Base-by-base conservation (phyloP, 2,797 vertebrate genomes). In the Enteromius treurensis region DNA sequence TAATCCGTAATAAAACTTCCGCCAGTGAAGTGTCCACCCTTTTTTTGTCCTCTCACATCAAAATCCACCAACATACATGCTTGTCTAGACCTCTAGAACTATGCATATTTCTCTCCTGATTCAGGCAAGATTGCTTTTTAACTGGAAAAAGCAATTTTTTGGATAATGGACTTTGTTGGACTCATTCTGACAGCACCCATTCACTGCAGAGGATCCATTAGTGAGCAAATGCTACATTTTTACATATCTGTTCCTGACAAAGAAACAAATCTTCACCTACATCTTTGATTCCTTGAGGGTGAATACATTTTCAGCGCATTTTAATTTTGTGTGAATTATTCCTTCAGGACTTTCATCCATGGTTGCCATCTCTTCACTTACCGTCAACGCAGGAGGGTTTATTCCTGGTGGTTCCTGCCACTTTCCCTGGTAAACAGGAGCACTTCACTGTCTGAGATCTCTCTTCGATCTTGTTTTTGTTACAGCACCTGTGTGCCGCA, bases 381-480 rank as follows among this genome's bases (percentile, higher is more conserved):
- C 98, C 97, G 40, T 99, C 98, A 1, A 99, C 97, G 91, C 98
- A 99, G 58, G 98, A 99, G 84, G 98, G 98, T 93, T 96, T 95
- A 93, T 98, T 98, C 91, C 97, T 94, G 79, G 98, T 99, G 77
- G 98, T 99, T 86, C 98, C 98, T 55, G 98, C 98, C 90, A 99
- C 98, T 94, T 99, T 99, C 81, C 98, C 97, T 0, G 97, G 97
- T 90, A 99, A 95, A 95, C 98, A 99, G 89, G 97, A 99, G 89
- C 98, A 99, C 93, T 99, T 99, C 88, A 99, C 98, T 60, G 98
- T 99, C 93, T 99, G 98, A 19, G 98, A 99, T 89, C 98, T 94
- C 93, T 99, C 97, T 92, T 99, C 98, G 81, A 99, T 99, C 82
- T 97, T 96, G 92, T 99, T 99, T 95, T 99, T 99, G 94, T 99